Evolutionary conservation across 2,113 vertebrate genomes (phyloP).

Genomic region (Chamaea fasciata): DNA sequence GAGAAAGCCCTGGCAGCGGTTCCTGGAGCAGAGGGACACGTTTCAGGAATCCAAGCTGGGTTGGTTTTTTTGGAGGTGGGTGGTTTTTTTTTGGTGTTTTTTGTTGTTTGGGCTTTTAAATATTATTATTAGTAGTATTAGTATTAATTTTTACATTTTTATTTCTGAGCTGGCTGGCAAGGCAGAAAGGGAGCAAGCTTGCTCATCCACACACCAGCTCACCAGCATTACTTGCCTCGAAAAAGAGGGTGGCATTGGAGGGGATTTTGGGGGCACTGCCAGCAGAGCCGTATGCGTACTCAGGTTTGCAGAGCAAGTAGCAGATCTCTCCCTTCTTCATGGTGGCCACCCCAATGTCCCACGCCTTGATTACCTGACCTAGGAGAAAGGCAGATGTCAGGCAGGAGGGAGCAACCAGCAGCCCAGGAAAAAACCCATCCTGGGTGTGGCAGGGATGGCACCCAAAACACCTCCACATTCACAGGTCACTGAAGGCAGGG

Average conservation of each 20-base stretch:
- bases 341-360: slow-evolving; percentile 89
- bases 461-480: not conserved
- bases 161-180: not conserved
- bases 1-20: slow-evolving; percentile 66
- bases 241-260: slow-evolving; percentile 85
- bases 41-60: slow-evolving; percentile 62
- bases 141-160: not conserved
- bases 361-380: slow-evolving; percentile 95
- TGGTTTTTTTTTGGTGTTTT: not conserved
- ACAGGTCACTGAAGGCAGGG: not conserved
- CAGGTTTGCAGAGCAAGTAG: slow-evolving; percentile 85
- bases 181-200: not conserved
- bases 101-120: not conserved
- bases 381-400: slow-evolving; percentile 16
- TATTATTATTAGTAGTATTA: not conserved
- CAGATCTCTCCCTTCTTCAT: slow-evolving; percentile 93
- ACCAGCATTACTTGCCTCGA: slow-evolving; percentile 76
- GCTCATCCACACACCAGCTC: not conserved
- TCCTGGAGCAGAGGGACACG: slow-evolving; percentile 55
- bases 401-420: not conserved
- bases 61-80: not conserved
- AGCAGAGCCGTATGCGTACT: slow-evolving; percentile 86
- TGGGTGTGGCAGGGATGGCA: not conserved
- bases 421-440: not conserved
- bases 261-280: slow-evolving; percentile 91